Conservation (phyloP, 2,113 vertebrate species). For the Petaurus breviceps region DNA sequence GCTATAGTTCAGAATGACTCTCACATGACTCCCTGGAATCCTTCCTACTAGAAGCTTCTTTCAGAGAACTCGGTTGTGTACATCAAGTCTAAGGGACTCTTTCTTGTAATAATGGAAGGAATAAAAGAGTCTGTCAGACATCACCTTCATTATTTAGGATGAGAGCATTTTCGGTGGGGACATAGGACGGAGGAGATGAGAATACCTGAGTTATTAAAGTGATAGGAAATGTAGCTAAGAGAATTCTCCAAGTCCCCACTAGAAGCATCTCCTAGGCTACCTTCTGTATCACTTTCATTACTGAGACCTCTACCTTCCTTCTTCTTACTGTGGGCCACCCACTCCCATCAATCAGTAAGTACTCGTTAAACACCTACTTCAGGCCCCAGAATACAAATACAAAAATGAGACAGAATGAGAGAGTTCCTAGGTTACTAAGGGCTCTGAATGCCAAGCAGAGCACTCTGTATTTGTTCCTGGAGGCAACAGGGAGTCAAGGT, state of each 20-base stretch:
- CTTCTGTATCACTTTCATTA: background rate
- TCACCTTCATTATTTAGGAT: background rate
- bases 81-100: too few species aligned
- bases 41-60: background rate
- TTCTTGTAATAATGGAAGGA: background rate
- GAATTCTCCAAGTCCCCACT: background rate
- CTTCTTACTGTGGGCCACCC: background rate
- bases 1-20: background rate
- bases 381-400: background rate
- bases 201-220: background rate
- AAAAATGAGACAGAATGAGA: background rate
- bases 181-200: background rate
- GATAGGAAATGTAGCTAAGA: background rate
- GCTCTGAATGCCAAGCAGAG: too few species aligned
- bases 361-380: background rate
- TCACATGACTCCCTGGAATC: background rate
- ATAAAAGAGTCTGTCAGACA: background rate
- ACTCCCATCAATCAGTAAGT: background rate
- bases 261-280: background rate
- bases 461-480: too few species aligned
- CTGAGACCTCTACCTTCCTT: background rate
- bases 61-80: background rate
- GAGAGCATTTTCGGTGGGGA: background rate
- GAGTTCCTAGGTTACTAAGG: too few species aligned
- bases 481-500: too few species aligned